Conservation (phyloP, 2,113 vertebrate genomes). For the Halichoeres trimaculatus region DNA sequence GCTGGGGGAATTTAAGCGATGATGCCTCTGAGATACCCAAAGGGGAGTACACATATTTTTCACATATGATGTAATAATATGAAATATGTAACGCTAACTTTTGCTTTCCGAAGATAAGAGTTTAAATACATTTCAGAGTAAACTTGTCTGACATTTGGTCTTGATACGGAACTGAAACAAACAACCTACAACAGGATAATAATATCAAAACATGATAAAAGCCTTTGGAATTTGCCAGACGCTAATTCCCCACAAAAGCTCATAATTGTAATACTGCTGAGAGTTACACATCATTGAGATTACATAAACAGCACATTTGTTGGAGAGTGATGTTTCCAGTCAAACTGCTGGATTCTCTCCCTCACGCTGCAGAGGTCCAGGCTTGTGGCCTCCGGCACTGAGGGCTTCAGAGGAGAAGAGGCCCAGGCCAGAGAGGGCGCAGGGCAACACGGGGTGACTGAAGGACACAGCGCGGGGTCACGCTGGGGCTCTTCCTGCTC, state of each 20-base stretch:
- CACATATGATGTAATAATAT: conserved; percentile 52
- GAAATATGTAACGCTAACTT: conserved; percentile 37
- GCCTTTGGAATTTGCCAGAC: conserved; percentile 6
- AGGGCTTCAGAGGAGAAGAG: conserved; percentile 56
- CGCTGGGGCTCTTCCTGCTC: conserved; percentile 77
- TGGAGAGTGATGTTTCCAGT: conserved; percentile 50
- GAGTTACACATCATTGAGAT: conserved; percentile 49
- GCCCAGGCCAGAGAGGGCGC: conserved; percentile 66
- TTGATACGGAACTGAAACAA: conserved; percentile 28
- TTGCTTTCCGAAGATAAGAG: conserved; percentile 22
- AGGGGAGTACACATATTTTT: conserved; percentile 13
- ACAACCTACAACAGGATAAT: conserved; percentile 4
- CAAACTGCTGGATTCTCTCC: conserved; percentile 44
- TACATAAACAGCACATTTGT: conserved; percentile 61
- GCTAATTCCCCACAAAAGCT: conserved; percentile 31
- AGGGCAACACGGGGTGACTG: conserved; percentile 75
- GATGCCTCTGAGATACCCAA: conserved; percentile 36
- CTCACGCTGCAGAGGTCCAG: conserved; percentile 32
- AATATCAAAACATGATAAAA: conserved; percentile 38
- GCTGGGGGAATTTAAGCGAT: conserved; percentile 32
- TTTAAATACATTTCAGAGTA: conserved; percentile 37
- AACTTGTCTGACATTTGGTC: conserved; percentile 33
- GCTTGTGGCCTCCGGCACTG: conserved; percentile 50
- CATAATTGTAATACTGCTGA: conserved; percentile 28
- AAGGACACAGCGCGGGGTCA: conserved; percentile 78